A percentile compares a stretch with the other conserved stretches of the same genome.
phyloP scores from a whole-genome alignment of 2,888 invertebrate species.

The Ernsta delagoae region DNA sequence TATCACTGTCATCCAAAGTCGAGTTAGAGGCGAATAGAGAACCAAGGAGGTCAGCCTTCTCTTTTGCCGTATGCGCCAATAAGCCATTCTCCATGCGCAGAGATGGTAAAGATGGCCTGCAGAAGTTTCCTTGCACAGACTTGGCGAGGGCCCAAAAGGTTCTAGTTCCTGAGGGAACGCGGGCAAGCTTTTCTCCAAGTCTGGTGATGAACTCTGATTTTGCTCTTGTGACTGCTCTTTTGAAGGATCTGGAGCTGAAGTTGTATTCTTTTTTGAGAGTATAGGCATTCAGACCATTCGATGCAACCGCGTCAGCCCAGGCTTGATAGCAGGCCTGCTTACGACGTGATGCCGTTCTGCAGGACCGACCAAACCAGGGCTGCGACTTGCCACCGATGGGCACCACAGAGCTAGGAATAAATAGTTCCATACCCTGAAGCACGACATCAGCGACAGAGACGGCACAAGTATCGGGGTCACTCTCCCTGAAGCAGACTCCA shows the following conservation, averaged over 20 bases:
- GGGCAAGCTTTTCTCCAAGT: neutral
- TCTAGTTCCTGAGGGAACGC: neutral
- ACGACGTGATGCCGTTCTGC: neutral
- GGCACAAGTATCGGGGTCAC: neutral
- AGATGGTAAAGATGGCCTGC: slow-evolving; percentile 22
- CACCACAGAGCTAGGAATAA: slow-evolving; percentile 19
- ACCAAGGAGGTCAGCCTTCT: neutral
- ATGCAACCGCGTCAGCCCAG: neutral
- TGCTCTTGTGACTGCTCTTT: slow-evolving; percentile 1
- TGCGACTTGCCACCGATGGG: neutral
- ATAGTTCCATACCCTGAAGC: slow-evolving; percentile 16
- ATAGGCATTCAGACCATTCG: neutral
- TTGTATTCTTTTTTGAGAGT: neutral
- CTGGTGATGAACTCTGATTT: slow-evolving; percentile 8
- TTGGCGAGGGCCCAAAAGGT: slow-evolving; percentile 24
- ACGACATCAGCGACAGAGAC: slow-evolving; percentile 2
- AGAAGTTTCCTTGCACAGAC: slow-evolving; percentile 27
- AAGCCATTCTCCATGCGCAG: slow-evolving; percentile 10
- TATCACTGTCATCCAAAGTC: neutral
- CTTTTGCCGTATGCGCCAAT: slow-evolving; percentile 1
- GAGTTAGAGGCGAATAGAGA: slow-evolving; percentile 25
- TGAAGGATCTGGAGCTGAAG: neutral
- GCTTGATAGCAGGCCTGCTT: neutral
- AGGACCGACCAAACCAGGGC: slow-evolving; percentile 4
- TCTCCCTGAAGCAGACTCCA: neutral